These are phyloP conservation scores for Lineus longissimus DNA, from an alignment of 1,140 invertebrate species.

Conservation along the genomic window DNA sequence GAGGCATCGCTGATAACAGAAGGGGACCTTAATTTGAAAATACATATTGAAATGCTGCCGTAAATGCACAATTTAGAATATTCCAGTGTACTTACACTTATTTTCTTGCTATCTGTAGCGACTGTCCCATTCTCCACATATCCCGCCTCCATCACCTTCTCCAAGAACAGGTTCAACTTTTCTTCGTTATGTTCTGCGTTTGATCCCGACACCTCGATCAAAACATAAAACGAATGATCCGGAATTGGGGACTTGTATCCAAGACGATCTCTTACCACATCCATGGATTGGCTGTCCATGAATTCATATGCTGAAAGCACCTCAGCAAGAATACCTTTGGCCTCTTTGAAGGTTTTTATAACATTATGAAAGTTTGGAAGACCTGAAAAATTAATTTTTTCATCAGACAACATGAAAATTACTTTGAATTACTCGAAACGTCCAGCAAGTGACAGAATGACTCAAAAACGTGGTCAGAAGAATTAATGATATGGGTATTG, in stretches of 20 bases:
- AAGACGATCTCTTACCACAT: constrained; percentile 61
- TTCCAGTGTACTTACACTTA: constrained; percentile 66
- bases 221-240: constrained; percentile 77
- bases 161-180: constrained; percentile 77
- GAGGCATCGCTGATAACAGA: too few species aligned
- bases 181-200: constrained; percentile 77
- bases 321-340: constrained; percentile 74
- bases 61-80: too few species aligned
- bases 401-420: constrained; percentile 6
- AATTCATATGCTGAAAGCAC: constrained; percentile 92
- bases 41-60: too few species aligned
- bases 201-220: constrained; percentile 88
- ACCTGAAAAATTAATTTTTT: constrained; percentile 61
- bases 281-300: constrained; percentile 72
- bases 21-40: too few species aligned
- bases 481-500: too few species aligned
- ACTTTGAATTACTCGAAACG: neutral
- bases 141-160: constrained; percentile 66
- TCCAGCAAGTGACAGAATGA: too few species aligned
- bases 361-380: constrained; percentile 72
- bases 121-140: constrained; percentile 79
- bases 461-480: too few species aligned
- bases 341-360: constrained; percentile 68
- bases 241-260: constrained; percentile 59
- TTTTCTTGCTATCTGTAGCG: constrained; percentile 72